Evolutionary conservation across 2,113 vertebrate genomes (phyloP).

Genomic region (Lasiurus cinereus): DNA sequence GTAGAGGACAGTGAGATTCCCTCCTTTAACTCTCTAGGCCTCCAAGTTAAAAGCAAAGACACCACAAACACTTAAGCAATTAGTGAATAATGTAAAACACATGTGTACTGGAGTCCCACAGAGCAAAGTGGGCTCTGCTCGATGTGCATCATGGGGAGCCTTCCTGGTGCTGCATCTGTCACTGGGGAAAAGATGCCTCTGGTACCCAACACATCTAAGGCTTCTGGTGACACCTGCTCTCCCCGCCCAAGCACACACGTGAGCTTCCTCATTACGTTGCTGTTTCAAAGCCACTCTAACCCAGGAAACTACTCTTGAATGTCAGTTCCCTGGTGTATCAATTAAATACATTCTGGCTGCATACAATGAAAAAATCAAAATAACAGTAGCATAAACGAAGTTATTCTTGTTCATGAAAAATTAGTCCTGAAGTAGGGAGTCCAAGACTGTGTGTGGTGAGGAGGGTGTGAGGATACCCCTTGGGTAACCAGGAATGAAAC

Average conservation of each 20-base stretch:
- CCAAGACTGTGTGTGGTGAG: neutral
- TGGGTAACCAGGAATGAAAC: neutral
- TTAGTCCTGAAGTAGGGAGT: neutral
- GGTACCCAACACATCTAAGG: neutral
- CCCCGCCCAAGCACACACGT: rapidly evolving
- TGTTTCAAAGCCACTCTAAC: neutral
- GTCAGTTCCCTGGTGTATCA: neutral
- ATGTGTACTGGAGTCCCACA: conserved; percentile 63
- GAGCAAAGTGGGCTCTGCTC: conserved; percentile 10
- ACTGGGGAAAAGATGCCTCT: neutral
- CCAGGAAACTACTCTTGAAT: neutral
- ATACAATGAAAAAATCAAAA: neutral
- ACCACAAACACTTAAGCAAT: conserved; percentile 83
- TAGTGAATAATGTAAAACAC: conserved; percentile 82
- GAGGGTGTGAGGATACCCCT: neutral
- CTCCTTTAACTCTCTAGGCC: conserved; percentile 46
- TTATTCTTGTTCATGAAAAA: neutral
- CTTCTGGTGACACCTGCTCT: neutral
- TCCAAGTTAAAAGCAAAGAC: conserved; percentile 72
- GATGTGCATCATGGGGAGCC: neutral
- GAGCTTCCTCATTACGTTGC: neutral
- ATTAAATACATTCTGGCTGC: neutral
- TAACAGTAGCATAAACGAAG: neutral
- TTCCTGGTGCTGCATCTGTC: conserved; percentile 4
- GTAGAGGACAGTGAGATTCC: neutral